These are phyloP conservation scores for Psittacus erithacus DNA, from an alignment of 2,113 vertebrate species.

Conservation along the genomic window DNA sequence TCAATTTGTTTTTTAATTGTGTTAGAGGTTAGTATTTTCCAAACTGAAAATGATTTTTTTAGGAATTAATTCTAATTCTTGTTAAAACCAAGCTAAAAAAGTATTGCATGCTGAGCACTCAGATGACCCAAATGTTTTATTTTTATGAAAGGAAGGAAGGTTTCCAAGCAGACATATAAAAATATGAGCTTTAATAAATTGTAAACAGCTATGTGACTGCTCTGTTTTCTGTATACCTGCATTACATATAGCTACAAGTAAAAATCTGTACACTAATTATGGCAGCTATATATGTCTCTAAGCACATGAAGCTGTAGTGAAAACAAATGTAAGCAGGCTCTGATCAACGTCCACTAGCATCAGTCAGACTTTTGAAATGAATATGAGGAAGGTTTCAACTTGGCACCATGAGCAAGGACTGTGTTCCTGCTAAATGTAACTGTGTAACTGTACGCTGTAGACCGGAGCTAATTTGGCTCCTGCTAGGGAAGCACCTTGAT, in stretches of 20 bases:
- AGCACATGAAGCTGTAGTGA: background rate
- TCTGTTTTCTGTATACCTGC: background rate
- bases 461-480: background rate
- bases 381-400: background rate
- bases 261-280: background rate
- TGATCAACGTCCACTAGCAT: background rate
- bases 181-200: background rate
- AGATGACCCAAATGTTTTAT: background rate
- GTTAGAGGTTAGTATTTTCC: background rate
- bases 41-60: background rate
- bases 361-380: background rate
- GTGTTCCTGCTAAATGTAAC: background rate
- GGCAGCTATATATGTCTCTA: background rate
- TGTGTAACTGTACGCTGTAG: background rate
- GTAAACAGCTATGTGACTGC: background rate
- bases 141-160: background rate
- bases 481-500: background rate
- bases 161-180: background rate
- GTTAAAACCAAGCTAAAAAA: background rate
- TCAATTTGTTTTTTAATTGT: background rate
- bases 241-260: background rate
- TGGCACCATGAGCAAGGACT: background rate
- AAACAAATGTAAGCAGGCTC: background rate
- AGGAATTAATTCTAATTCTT: background rate
- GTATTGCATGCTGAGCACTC: background rate